phyloP scores from a whole-genome alignment of 2,888 invertebrate species.

The Caenorhabditis macrosperma region DNA sequence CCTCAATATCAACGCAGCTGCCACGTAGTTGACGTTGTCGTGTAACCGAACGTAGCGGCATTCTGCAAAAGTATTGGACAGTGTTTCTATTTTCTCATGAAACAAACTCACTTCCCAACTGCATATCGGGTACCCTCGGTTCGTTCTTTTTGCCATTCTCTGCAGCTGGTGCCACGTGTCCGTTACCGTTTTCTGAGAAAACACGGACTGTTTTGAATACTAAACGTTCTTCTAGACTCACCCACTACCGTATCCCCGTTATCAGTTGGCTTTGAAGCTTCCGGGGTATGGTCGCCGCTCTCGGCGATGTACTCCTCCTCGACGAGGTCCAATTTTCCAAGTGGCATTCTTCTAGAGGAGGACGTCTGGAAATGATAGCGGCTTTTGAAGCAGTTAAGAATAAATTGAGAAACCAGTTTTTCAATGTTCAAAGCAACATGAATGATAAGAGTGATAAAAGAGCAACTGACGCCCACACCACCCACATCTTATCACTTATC shows the following conservation, averaged over 20 bases:
- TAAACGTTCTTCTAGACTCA: background rate
- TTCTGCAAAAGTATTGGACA: slow-evolving; percentile 64
- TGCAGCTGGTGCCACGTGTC: slow-evolving; percentile 8
- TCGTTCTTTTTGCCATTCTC: slow-evolving; percentile 43
- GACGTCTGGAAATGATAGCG: background rate
- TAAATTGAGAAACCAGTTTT: too few relatives aligned
- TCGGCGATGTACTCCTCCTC: slow-evolving; percentile 74
- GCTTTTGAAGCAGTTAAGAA: background rate
- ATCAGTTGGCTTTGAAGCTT: slow-evolving; percentile 11
- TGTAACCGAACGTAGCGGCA: slow-evolving; percentile 78
- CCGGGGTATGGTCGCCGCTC: slow-evolving; percentile 67
- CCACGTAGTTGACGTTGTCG: slow-evolving; percentile 80
- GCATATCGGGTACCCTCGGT: slow-evolving; percentile 78
- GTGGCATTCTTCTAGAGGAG: slow-evolving; percentile 25
- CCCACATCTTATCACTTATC: too few relatives aligned
- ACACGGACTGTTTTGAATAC: background rate
- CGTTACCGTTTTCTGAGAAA: slow-evolving; percentile 15
- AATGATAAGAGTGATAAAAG: too few relatives aligned
- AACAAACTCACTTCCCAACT: slow-evolving; percentile 76
- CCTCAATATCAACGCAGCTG: slow-evolving; percentile 74
- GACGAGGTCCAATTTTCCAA: slow-evolving; percentile 63
- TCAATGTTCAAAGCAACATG: too few relatives aligned
- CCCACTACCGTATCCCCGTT: slow-evolving; percentile 29
- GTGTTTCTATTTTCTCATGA: background rate
- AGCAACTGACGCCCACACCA: too few relatives aligned